A percentile compares a stretch with the other conserved stretches of the same genome.
These are phyloP conservation scores for Hemitrygon akajei DNA, from an alignment of 2,797 vertebrate species.

Conservation along the genomic window DNA sequence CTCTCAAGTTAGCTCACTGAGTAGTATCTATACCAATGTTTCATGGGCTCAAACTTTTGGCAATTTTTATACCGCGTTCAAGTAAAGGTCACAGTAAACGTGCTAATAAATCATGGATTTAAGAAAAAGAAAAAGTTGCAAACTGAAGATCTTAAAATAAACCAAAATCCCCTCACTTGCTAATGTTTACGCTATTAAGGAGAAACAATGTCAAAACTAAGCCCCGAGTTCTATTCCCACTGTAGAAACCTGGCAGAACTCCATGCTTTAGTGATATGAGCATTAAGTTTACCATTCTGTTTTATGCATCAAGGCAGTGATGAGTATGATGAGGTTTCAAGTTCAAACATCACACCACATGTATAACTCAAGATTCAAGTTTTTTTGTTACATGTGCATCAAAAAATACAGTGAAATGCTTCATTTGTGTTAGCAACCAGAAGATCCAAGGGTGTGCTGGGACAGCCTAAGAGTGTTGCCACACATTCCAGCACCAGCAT, in stretches of 20 bases:
- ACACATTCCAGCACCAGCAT: too few species aligned
- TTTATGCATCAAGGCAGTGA: neutral
- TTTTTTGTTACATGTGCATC: too few species aligned
- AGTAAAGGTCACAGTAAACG: neutral
- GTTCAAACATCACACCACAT: neutral
- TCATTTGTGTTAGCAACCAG: too few species aligned
- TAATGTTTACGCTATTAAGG: neutral
- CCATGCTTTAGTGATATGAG: neutral
- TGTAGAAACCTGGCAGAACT: neutral
- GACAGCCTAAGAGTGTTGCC: too few species aligned
- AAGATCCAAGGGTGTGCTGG: too few species aligned
- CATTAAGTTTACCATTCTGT: neutral
- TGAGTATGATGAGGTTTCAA: neutral
- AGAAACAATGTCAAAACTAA: neutral
- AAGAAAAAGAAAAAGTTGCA: neutral
- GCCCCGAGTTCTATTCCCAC: neutral
- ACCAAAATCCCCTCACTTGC: neutral
- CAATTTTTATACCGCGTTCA: neutral
- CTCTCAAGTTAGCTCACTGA: neutral
- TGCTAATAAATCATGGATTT: neutral
- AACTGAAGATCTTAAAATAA: neutral
- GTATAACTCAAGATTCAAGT: neutral
- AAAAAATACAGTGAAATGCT: too few species aligned
- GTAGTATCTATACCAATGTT: neutral
- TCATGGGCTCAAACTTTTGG: neutral